Base-by-base conservation (phyloP, 1,140 invertebrate genomes). In the Mesaphorura yosii region DNA sequence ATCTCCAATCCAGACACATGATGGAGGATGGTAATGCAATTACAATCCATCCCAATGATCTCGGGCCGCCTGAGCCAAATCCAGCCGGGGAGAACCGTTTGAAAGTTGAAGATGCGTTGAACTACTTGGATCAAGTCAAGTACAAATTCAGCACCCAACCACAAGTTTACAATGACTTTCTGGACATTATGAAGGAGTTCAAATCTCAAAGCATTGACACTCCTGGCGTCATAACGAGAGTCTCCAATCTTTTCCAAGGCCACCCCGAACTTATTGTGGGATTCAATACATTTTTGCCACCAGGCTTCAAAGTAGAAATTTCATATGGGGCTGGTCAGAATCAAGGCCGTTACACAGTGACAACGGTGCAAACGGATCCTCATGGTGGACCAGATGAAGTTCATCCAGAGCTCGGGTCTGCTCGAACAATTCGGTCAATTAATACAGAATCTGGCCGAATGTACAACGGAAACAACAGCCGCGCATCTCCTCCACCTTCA, bases 181-280 rank as follows among this genome's bases (percentile, higher is more conserved):
- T 99, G 58, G 96, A 99, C 71, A 98, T 99, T 62, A 99, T 99
- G 96, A 98, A 98, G 73, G 95, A 97, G 71, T 98, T 98, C 64
- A 98, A 98, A 72, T 96, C 91, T 10, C 31, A 34, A 34, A 34
- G n/a, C 80, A 98, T 99, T 67, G 95, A 99, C 72, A 98, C 95
- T 0, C 94, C 93, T 4, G 95, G 95, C 23, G 96, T 99, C 2
- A 99, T 99, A 66, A 84, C 86, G 48, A 75, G 94, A 45, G 95
- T 99, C n/a, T 97, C 92, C 2, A 88, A 86, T 66, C 75, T 99
- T 19, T 99, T 99, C 71, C 88, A 91, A 64, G 94, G 92, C 1
- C 93, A 98, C 68, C 91, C 93, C 2, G 91, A 97, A 69, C 75
- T 99, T 4, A 99, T 99, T 57, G 91, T 94, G 37, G 96, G 96